Conservation (phyloP, 2,113 vertebrate species). For the Anguilla rostrata region DNA sequence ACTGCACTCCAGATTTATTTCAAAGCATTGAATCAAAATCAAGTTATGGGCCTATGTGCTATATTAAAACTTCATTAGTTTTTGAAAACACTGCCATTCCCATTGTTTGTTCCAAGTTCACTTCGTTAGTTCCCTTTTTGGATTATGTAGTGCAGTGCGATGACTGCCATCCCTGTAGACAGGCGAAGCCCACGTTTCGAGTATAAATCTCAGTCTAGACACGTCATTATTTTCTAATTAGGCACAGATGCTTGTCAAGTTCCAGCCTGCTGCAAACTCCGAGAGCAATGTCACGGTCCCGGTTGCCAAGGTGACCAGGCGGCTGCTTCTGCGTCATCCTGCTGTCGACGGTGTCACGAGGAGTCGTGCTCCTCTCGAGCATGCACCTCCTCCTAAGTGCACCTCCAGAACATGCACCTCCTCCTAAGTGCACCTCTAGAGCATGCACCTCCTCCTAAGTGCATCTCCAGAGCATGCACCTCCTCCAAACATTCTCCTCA, state of each 20-base stretch:
- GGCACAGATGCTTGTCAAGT: conserved; percentile 17
- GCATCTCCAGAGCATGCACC: no score
- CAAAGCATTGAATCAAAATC: conserved; percentile 22
- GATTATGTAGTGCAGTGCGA: no score
- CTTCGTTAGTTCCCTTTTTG: no score
- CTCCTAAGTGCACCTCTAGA: no score
- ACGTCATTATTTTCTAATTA: conserved; percentile 34
- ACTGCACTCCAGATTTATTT: conserved; percentile 11
- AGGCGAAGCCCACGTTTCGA: conserved; percentile 25
- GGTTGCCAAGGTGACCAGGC: not conserved
- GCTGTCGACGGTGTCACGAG: not conserved
- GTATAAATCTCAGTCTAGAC: conserved; percentile 34
- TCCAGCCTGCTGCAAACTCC: not conserved
- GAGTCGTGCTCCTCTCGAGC: no score
- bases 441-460: no score
- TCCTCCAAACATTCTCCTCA: no score
- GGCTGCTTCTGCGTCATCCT: not conserved
- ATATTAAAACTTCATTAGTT: no score
- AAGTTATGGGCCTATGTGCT: not conserved
- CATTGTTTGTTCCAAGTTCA: not conserved
- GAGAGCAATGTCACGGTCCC: not conserved
- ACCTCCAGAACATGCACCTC: no score
- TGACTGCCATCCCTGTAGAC: not conserved
- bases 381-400: no score
- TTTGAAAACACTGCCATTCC: no score